Base-by-base conservation (phyloP, 2,797 vertebrate species). In the Enteromius treurensis region DNA sequence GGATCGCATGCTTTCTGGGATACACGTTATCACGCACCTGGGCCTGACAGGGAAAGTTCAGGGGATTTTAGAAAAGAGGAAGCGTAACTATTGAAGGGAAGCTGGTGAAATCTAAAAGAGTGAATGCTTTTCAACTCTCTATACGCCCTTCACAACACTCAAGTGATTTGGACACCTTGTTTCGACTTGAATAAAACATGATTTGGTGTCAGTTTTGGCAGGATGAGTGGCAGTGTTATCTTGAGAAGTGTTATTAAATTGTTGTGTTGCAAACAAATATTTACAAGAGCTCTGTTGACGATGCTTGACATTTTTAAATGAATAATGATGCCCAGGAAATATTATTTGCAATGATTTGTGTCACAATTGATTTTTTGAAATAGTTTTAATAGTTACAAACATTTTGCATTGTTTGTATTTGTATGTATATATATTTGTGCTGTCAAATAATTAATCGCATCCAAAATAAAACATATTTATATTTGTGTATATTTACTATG, bases 51-150 rank as follows among this genome's bases (percentile, higher is more conserved):
- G 93, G 92, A 90, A 92, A 93, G 89, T 94, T 90, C 89, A 88
- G 93, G 94, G 94, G 92, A 93, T 93, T 95, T 94, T 89, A 91
- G 90, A 85, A 85, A 88, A 88, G 87, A 91, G 87, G 86, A 83
- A 85, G 84, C 85, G 77, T 75, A 70, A 89, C 88, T 77, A 65
- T 68, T 64, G 79, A 78, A 69, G 49, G 87, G 86, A 75, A 90
- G 88, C 79, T 86, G 71, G 76, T 74, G 87, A 90, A 90, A 91
- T 92, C 88, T 92, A 89, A 91, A 88, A 91, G 89, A 90, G 65
- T 62, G 73, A 73, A 76, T 62, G 64, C 62, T 34, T 65, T 76
- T 37, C 17, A 53, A 37, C 32, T 21, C 29, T 8, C n/a, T 5
- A 8, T 29, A 29, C 40, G 15, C 62, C 58, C 47, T 40, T 75